Evolutionary conservation across 2,888 invertebrate species (phyloP), one percentile per base, ranked within the genome.

Genomic region (Beris chalybata): DNA sequence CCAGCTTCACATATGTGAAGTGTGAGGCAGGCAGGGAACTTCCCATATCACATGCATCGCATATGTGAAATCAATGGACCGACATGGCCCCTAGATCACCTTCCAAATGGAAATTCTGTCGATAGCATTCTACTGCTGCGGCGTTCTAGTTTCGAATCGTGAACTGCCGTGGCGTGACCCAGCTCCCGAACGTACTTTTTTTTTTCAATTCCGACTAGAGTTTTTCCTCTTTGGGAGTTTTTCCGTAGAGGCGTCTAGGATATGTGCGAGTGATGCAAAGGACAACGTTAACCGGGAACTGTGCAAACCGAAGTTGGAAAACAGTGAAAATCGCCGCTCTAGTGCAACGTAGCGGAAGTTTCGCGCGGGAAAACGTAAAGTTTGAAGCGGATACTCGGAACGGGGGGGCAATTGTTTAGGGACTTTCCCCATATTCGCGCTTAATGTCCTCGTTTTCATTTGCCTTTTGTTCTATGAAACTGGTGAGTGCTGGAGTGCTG

Each of bases 51-150:
- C 15, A 38, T 38, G 9, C 38, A 12, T 29, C 4, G 31, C 58
- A 59, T 38, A 50, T 52, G 7, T 12, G 38, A 52, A 52, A 61
- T 61, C 61, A 61, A 61, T 61, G 61, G 61, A 61, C 38, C 61
- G 61, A 30, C 50, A 61, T 50, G 43, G 52, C 38, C 50, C 38
- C 61, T 38, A 38, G 30, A 61, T 61, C 52, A 44, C 32, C 15
- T 15, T 50, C 38, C 50, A 50, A 61, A 61, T 50, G 50, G 50
- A 48, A 50, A 59, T 47, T 59, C 59, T 32, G 48, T 11, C 15
- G 15, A 30, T 31, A 32, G 45, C 6, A 5, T 12, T 22, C 22
- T n/a, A 32, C 32, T 38, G 9, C 38, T 38, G 38, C 12, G n/a
- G 52, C 15, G 15, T 52, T 59, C 50, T 38, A 61, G 61, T 61